Evolutionary conservation across 2,888 invertebrate genomes (phyloP), one percentile per base, ranked within the genome.

Genomic region (Cryptocephalus moraei): DNA sequence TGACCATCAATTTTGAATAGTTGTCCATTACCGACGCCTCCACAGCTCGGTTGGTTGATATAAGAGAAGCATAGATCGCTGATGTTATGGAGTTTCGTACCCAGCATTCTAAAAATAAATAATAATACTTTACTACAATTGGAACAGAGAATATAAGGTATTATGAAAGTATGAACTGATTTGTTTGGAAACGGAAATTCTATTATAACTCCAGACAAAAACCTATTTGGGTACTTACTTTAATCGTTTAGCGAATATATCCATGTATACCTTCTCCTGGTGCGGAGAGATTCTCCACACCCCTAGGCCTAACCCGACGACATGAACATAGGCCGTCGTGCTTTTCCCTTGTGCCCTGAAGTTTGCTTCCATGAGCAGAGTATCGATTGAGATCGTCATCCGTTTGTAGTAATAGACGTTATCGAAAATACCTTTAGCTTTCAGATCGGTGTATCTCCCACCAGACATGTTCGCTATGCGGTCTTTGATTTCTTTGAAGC

Each of bases 231-330:
- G 22, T 22, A 50, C 50, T 49, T 40, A 53, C 53, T 38, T 14
- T 38, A 82, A 66, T 12, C 84, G 72, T 44, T 81, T 76, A 10
- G 79, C 70, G 55, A 82, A 82, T 1, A 80, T 76, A 38, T 82
- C 72, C 8, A 84, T 64, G 56, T 80, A 85, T 34, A 82, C 75
- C 55, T 78, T 72, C 12, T 75, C 73, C 59, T 85, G 85, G 52
- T 82, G 81, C 0, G 66, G 59, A 0, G 80, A 76, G 38, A 77
- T 71, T 60, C 66, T 76, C 84, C 85, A 84, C 0, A 83, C 81
- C 0, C 84, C 85, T n/a, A 81, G 63, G 42, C 82, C 82, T 39
- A 80, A 76, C 8, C 84, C 84, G 33, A 84, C 78, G 8, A 84
- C 73, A 64, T 84, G 83, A 2, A 84, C 56, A 54, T 74, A 84